Percentiles rank a stretch among this genome's conserved stretches.
These are phyloP conservation scores for Aphrocallistes beatrix DNA, from an alignment of 37 sponge, comb jelly and placozoan genomes.

Conservation along the genomic window DNA sequence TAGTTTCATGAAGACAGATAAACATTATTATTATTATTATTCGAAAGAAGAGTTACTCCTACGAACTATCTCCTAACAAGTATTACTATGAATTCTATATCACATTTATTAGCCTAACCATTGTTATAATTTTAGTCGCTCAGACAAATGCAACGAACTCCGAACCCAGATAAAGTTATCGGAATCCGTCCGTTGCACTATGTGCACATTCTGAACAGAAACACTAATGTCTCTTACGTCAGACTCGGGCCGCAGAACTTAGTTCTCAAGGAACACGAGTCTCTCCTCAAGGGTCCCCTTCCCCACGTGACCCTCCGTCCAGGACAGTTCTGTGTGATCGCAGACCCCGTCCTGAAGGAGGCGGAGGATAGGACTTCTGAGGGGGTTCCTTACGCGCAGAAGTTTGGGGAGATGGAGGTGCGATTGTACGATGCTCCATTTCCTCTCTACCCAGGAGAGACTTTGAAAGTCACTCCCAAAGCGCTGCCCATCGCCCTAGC, in stretches of 20 bases:
- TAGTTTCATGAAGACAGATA: too few species aligned
- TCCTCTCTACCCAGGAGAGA: conserved; percentile 74
- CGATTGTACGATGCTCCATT: conserved; percentile 66
- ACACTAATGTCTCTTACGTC: conserved; percentile 62
- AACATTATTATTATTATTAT: too few species aligned
- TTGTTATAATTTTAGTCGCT: too few species aligned
- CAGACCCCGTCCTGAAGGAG: conserved; percentile 52
- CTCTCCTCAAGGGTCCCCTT: conserved; percentile 48
- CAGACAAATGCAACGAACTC: too few species aligned
- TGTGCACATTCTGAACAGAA: conserved; percentile 67
- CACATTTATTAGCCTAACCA: too few species aligned
- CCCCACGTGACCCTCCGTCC: conserved; percentile 66
- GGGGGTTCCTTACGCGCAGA: conserved; percentile 48
- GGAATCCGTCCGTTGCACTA: conserved; percentile 63
- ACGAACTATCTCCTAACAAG: too few species aligned
- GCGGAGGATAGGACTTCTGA: conserved; percentile 26
- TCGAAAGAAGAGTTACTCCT: too few species aligned
- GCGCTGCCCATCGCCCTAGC: conserved; percentile 50
- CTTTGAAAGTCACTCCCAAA: conserved; percentile 42
- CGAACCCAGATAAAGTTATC: conserved; percentile 33
- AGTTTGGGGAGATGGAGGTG: conserved; percentile 62
- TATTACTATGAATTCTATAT: too few species aligned
- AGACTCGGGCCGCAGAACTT: conserved; percentile 72
- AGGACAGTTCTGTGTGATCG: conserved; percentile 53
- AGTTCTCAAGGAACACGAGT: conserved; percentile 64